Evolutionary conservation across 2,888 invertebrate species (phyloP), one percentile per base, ranked within the genome.

Genomic region (Lydus trimaculatus): DNA sequence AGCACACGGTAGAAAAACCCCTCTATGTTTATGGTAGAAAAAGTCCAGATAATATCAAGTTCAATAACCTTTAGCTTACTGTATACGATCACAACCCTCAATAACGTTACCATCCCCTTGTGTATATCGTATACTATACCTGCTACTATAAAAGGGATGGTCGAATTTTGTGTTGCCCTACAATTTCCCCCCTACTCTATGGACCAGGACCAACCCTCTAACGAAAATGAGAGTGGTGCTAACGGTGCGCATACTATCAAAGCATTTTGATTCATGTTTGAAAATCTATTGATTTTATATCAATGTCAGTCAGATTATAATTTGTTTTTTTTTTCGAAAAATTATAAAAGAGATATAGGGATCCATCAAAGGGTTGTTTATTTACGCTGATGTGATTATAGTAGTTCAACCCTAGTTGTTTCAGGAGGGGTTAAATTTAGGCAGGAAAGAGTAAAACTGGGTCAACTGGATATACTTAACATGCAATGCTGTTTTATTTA

Each of bases 151-250:
- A 6, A 52, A 23, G 23, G 48, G 20, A 52, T 52, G 48, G 48
- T 52, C 23, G 48, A 23, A 73, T 75, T 74, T 75, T 75, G 73
- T 68, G 73, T 76, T 75, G 74, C 76, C 74, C 77, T 73, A 76
- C 65, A 72, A 70, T 70, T 61, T 64, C 73, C 72, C 68, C 72
- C 71, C 72, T 70, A 71, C 70, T 71, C 64, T 71, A 72, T 60
- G 58, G 60, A 63, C 69, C 73, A 67, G 67, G 66, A 67, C 65
- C 69, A 68, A 67, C 70, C 70, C 67, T 69, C 66, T 62, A 64
- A 23, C 64, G 61, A 74, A 74, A 74, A 43, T 61, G 71, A 67
- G 69, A 72, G 70, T 70, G 70, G 71, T 74, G 71, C 60, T 25
- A 4, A 25, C 48, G 63, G 15, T n/a, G 15, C 17, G 17, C 48